Evolutionary conservation across 2,113 vertebrate species (phyloP).

Genomic region (Myanophis thanlyinensis): DNA sequence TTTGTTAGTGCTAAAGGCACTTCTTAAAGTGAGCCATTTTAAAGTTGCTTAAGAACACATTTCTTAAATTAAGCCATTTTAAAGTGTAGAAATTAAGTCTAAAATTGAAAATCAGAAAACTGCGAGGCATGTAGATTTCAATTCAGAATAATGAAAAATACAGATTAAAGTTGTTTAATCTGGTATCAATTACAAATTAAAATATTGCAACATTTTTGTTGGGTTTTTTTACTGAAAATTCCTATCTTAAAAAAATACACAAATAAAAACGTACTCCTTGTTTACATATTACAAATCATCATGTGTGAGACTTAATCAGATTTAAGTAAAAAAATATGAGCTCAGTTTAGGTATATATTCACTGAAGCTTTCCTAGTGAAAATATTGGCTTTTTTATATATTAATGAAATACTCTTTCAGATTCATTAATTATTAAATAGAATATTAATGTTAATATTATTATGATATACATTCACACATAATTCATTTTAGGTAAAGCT

Average conservation of each 20-base stretch:
- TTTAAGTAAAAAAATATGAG: conserved; percentile 9
- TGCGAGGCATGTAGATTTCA: not conserved
- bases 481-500: conserved; percentile 31
- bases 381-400: conserved; percentile 21
- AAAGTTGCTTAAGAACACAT: not conserved
- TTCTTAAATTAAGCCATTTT: not conserved
- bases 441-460: conserved; percentile 32
- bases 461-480: conserved; percentile 36
- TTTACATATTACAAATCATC: not conserved
- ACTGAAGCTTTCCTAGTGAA: conserved; percentile 40
- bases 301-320: not conserved
- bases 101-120: not conserved
- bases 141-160: not conserved
- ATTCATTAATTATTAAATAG: conserved; percentile 36
- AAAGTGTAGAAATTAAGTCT: not conserved
- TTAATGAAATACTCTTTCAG: conserved; percentile 46
- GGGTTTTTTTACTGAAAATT: not conserved
- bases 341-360: conserved; percentile 46
- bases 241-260: not conserved
- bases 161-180: not conserved
- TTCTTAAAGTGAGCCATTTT: not conserved
- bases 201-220: not conserved
- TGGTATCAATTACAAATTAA: not conserved
- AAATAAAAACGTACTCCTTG: not conserved
- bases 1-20: conserved; percentile 23